Evolutionary conservation across 2,113 vertebrate genomes (phyloP), one percentile per base, ranked within the genome.

Genomic region (Eulemur macaco): DNA sequence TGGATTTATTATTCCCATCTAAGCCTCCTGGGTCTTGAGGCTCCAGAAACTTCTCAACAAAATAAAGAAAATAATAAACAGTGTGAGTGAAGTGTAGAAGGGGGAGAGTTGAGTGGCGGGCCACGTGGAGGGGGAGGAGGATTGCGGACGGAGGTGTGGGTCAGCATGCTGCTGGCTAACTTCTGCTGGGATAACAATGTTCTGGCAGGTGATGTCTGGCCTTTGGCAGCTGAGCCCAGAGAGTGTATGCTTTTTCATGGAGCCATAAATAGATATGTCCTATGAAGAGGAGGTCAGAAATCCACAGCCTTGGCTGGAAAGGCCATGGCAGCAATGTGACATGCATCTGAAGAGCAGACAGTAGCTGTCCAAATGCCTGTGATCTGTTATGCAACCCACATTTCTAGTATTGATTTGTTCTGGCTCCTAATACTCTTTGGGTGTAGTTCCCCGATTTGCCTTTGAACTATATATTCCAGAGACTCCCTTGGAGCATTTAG

Each of bases 21-120:
- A 90, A 64, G 93, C 29, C 96, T 96, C 83, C 47, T 69, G 73
- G 74, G 92, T n/a, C 63, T 94, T 34, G 63, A 93, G 92, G 86
- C 29, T 94, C 88, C 86, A 93, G 96, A 93, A 97, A 97, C 86
- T 77, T 97, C 95, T 89, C 84, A 71, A 71, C 18, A 64, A 86
- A 20, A 13, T 77, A 68, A 96, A 76, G 64, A 58, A 98, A 98
- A 97, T 60, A 96, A 86, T 13, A 87, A 97, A 52, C 3, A 20
- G 39, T 31, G 77, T 10, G 90, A 94, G 47, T 9, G 50, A 73
- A 86, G 91, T 50, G 34, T 21, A 78, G 12, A 18, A 45, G 10
- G 31, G 86, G 9, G 23, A 14, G 71, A 73, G 91, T 8, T 1
- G 54, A 14, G 18, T 52, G 73, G 69, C 5, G 1, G 83, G 83